Base-by-base conservation (phyloP, 2,888 invertebrate genomes). In the Ophion ventricosus region DNA sequence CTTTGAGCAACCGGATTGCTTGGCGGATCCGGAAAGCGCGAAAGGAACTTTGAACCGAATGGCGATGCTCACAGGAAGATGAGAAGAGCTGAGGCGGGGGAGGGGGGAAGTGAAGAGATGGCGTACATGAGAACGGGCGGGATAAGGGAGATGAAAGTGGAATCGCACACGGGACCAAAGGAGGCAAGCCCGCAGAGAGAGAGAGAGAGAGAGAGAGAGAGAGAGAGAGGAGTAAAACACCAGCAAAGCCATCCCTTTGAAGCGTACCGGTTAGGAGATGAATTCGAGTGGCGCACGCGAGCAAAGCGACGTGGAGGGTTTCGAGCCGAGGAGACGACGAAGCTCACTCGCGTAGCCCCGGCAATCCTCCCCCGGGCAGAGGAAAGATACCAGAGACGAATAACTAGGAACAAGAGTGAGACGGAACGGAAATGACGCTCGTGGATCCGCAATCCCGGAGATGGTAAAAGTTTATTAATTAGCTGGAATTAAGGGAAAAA, bases 401-500 rank as follows among this genome's bases (percentile, higher is more conserved):
- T 66, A 54, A 66, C 29, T 66, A 29, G 23, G 59, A 59, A 66
- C 40, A 84, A 80, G 75, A 54, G 81, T 35, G 57, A 35, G 20
- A 35, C 11, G 66, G 80, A 69, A 64, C 73, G 81, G 64, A 70
- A 77, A 81, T 75, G 43, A 49, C 81, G 57, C n/a, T 56, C 72
- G 64, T 61, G 54, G 73, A 80, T 81, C 66, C 81, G 81, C 70
- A 67, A 66, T 69, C 61, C 69, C 80, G 82, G 88, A 90, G 90
- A 89, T 89, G 90, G 88, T 89, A 89, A 91, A 91, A 92, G 91
- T 92, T 92, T 91, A 91, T 91, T 91, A 92, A 92, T 92, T 92
- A 92, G 91, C 90, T 87, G 88, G 90, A 91, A 91, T 91, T 91
- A 91, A 90, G 89, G 88, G 88, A 88, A 86, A 78, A 77, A 72